Percentiles rank a stretch among this genome's conserved stretches.
Conservation (phyloP, 2,797 vertebrate genomes). For the Takifugu ocellatus region DNA sequence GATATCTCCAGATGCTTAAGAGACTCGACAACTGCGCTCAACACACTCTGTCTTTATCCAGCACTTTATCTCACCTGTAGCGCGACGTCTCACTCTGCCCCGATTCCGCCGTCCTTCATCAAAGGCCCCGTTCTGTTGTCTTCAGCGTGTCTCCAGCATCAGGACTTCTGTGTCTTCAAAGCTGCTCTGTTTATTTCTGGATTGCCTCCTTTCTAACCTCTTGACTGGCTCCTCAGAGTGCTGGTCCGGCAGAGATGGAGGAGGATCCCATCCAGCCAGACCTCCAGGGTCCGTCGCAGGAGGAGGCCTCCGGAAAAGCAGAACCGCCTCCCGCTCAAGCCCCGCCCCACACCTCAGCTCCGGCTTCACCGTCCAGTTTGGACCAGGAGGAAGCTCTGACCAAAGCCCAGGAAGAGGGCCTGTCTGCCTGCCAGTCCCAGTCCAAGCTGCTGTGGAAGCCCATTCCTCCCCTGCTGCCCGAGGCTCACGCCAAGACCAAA, state of each 20-base stretch:
- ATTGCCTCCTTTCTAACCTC: too few species aligned
- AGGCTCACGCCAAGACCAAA: conserved; percentile 23
- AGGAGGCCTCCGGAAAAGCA: conserved; percentile 10
- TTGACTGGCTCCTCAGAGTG: conserved; percentile 28
- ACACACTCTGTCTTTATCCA: neutral
- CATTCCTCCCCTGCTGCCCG: conserved; percentile 64
- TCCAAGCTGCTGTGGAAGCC: conserved; percentile 62
- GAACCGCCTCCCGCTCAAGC: conserved; percentile 25
- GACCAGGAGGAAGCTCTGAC: conserved; percentile 25
- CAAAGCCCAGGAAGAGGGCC: conserved; percentile 33
- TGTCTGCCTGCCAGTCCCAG: conserved; percentile 24
- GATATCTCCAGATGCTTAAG: conserved; percentile 27
- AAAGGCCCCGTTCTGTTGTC: too few species aligned
- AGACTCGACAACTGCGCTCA: conserved; percentile 19
- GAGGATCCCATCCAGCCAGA: conserved; percentile 26
- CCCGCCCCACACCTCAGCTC: conserved; percentile 16
- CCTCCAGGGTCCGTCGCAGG: conserved; percentile 20
- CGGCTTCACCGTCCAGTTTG: conserved; percentile 8
- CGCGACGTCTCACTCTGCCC: conserved; percentile 12
- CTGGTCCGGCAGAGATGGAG: conserved; percentile 53
- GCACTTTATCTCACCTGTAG: neutral
- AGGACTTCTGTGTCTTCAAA: neutral
- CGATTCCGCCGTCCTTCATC: neutral
- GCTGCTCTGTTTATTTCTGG: too few species aligned
- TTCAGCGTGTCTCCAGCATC: neutral